Conservation (phyloP, 2,888 invertebrate genomes). For the Mythimna ferrago region DNA sequence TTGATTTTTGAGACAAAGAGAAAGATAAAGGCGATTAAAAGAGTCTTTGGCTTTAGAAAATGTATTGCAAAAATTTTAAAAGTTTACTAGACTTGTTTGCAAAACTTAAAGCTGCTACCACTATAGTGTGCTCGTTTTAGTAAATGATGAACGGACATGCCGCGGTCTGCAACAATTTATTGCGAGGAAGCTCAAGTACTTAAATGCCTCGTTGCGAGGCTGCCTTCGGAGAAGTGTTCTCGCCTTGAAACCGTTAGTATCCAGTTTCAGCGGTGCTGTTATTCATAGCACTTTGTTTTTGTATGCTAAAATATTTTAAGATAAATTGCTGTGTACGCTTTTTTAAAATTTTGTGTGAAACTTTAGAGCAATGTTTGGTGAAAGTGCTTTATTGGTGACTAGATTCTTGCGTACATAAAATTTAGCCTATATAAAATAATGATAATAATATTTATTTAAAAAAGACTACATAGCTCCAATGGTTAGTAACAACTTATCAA, state of each 20-base stretch:
- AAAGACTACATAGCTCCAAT: too few species aligned
- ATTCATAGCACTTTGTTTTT: slow-evolving; percentile 53
- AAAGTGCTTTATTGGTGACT: too few species aligned
- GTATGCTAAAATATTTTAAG: slow-evolving; percentile 28
- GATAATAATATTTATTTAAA: too few species aligned
- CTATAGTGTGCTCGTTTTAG: slow-evolving; percentile 47
- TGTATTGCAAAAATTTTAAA: slow-evolving; percentile 16
- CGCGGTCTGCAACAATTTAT: slow-evolving; percentile 53
- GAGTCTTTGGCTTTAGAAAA: slow-evolving; percentile 3
- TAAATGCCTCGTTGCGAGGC: slow-evolving; percentile 54
- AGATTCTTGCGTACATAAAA: too few species aligned
- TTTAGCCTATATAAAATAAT: too few species aligned
- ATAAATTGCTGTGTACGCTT: slow-evolving; percentile 10
- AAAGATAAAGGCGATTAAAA: too few species aligned
- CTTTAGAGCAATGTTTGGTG: neutral
- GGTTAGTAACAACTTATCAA: too few species aligned
- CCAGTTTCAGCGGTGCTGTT: slow-evolving; percentile 48
- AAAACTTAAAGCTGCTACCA: slow-evolving; percentile 48
- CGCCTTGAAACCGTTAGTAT: slow-evolving; percentile 53
- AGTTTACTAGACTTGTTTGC: slow-evolving; percentile 9
- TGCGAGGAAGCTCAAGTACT: slow-evolving; percentile 57
- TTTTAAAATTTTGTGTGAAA: neutral
- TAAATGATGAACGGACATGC: slow-evolving; percentile 59
- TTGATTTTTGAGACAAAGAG: too few species aligned
- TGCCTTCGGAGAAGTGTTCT: slow-evolving; percentile 54